Evolutionary conservation across 2,888 invertebrate species (phyloP).

Genomic region (Phalera bucephala): DNA sequence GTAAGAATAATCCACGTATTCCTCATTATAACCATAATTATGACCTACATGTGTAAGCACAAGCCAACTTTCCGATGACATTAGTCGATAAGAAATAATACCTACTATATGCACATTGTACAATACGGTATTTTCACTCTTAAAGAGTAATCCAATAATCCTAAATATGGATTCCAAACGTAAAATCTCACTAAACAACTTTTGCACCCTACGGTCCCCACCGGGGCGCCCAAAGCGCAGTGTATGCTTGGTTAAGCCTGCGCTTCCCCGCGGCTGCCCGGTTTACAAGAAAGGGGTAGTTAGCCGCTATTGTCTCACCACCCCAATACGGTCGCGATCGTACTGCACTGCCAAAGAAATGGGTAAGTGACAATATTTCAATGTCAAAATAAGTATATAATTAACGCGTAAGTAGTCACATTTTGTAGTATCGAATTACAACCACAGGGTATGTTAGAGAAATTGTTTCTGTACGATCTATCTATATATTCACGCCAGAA

Average conservation of each 20-base stretch:
- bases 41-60: no score
- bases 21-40: no score
- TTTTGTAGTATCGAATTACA: slow-evolving; percentile 27
- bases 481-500: no score
- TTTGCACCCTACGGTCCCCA: slow-evolving; percentile 46
- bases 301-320: slow-evolving; percentile 78
- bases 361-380: slow-evolving; percentile 50
- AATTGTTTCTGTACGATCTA: no score
- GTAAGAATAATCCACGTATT: no score
- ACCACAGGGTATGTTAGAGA: neutral
- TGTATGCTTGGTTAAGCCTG: slow-evolving; percentile 80
- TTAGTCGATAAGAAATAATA: no score
- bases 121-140: no score
- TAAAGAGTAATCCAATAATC: no score
- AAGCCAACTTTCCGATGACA: no score
- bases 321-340: slow-evolving; percentile 51
- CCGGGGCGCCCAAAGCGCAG: slow-evolving; percentile 68
- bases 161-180: no score
- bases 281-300: slow-evolving; percentile 81
- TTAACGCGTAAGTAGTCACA: slow-evolving; percentile 30
- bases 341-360: slow-evolving; percentile 34
- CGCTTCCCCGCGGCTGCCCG: slow-evolving; percentile 65
- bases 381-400: slow-evolving; percentile 37
- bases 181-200: slow-evolving; percentile 22
- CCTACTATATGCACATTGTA: no score